These are phyloP conservation scores for Leptura quadrifasciata DNA, from an alignment of 2,888 invertebrate species.

Conservation along the genomic window DNA sequence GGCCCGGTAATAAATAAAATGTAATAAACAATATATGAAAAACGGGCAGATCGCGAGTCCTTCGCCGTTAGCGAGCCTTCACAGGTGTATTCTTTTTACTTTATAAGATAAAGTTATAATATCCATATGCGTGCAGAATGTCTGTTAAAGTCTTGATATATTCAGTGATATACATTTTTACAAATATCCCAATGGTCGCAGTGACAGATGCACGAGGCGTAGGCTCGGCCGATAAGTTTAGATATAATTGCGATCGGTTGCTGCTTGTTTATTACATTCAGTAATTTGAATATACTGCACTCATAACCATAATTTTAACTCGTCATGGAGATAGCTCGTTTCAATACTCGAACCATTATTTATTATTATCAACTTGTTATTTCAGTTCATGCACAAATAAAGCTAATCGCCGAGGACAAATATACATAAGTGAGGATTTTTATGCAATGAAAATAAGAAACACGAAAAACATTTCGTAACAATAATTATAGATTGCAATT, in stretches of 20 bases:
- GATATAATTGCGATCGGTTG: constrained; percentile 62
- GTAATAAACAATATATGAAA: not conserved
- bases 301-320: constrained; percentile 56
- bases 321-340: constrained; percentile 20
- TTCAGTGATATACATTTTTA: constrained; percentile 46
- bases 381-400: not conserved
- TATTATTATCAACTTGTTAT: constrained; percentile 22
- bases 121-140: constrained; percentile 41
- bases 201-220: constrained; percentile 40
- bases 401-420: not conserved
- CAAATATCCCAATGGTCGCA: constrained; percentile 35
- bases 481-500: no score
- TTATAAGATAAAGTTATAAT: constrained; percentile 38
- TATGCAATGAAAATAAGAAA: not conserved
- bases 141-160: constrained; percentile 46
- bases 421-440: not conserved
- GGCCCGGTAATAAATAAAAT: not conserved
- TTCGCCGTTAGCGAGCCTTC: not conserved
- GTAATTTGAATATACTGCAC: constrained; percentile 65
- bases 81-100: constrained; percentile 5
- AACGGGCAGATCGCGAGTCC: not conserved
- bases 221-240: constrained; percentile 54
- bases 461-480: no score
- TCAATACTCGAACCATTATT: constrained; percentile 24
- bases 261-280: constrained; percentile 64